Conservation (phyloP, 1,140 invertebrate species). For the Tribolium castaneum region DNA sequence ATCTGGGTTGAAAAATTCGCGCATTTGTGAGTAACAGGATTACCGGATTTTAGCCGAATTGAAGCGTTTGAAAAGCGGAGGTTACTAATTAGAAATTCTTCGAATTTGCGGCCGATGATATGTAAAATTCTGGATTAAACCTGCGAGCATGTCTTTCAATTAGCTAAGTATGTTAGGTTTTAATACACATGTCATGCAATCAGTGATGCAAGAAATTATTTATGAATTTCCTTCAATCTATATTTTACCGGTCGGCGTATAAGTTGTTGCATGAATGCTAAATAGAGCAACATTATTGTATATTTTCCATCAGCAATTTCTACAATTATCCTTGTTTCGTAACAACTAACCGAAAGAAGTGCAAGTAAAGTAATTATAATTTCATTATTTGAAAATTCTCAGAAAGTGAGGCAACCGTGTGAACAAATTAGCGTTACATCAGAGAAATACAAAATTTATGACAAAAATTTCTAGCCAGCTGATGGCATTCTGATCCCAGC, state of each 20-base stretch:
- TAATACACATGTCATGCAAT: conserved; percentile 5
- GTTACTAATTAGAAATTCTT: background rate
- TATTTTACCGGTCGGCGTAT: background rate
- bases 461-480: background rate
- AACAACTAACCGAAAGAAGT: conserved; percentile 8
- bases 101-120: background rate
- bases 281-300: conserved; percentile 1
- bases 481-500: conserved; percentile 11
- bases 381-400: conserved; percentile 31
- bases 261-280: background rate
- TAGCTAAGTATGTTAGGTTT: background rate
- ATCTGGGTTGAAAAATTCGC: no score
- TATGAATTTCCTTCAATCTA: conserved; percentile 1
- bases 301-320: background rate
- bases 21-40: no score
- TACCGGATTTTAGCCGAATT: background rate
- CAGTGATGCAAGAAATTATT: conserved; percentile 28
- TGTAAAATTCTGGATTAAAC: background rate
- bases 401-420: conserved; percentile 15
- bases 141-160: background rate
- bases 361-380: conserved; percentile 22
- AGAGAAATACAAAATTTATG: no score
- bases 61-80: background rate
- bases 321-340: background rate
- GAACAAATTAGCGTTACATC: background rate